Percentiles rank a stretch among this genome's conserved stretches.
Conservation (phyloP, 2,888 invertebrate genomes). For the Epiblema foenella region DNA sequence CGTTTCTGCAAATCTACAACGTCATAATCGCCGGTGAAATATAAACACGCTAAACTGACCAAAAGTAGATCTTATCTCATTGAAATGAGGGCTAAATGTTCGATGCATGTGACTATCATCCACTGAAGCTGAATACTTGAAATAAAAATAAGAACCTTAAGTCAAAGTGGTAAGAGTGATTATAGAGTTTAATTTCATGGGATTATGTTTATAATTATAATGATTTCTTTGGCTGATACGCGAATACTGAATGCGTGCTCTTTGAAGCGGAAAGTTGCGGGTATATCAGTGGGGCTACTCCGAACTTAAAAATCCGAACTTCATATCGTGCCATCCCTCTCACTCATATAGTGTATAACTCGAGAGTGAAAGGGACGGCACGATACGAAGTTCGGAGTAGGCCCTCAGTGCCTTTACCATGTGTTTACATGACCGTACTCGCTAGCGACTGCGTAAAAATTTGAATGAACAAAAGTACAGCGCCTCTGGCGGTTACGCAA, state of each 20-base stretch:
- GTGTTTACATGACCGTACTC: too few relatives aligned
- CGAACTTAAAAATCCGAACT: too few relatives aligned
- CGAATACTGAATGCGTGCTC: background rate
- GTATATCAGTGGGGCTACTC: too few relatives aligned
- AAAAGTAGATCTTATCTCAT: background rate
- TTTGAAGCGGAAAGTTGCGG: background rate
- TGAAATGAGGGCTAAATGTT: background rate
- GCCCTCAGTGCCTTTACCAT: too few relatives aligned
- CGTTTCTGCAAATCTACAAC: background rate
- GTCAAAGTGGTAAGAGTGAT: background rate
- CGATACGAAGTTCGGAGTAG: too few relatives aligned
- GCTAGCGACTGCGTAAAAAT: too few relatives aligned
- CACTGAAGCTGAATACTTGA: background rate
- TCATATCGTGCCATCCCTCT: too few relatives aligned
- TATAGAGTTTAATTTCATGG: background rate
- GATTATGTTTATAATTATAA: conserved; percentile 2
- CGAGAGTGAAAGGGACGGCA: too few relatives aligned
- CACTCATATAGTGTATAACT: too few relatives aligned
- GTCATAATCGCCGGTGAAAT: conserved; percentile 3
- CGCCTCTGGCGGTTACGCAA: too few relatives aligned
- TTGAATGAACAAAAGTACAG: too few relatives aligned
- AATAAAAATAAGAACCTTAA: background rate
- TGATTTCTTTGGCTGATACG: background rate
- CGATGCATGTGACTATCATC: background rate
- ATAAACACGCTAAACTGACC: background rate